Percentiles rank a stretch among this genome's conserved stretches.
phyloP scores from a whole-genome alignment of 92 coral and sea anemone genomes.

The Epizoanthus rinbou region DNA sequence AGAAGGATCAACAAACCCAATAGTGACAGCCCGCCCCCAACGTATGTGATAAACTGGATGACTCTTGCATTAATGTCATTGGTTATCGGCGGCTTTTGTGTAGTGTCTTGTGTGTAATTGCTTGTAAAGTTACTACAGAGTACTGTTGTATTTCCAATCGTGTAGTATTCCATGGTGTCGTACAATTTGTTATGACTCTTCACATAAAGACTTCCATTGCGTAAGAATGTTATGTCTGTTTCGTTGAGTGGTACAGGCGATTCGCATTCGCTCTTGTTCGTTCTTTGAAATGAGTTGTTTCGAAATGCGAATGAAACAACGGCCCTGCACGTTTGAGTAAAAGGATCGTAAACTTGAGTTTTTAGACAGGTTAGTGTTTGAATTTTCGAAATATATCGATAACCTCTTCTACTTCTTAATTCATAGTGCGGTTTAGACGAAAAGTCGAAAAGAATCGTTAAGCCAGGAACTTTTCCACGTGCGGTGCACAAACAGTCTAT shows the following conservation, averaged over 20 bases:
- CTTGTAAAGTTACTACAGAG: not conserved
- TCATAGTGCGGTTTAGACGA: conserved; percentile 2
- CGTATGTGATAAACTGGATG: not conserved
- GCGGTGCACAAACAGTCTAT: not conserved
- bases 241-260: not conserved
- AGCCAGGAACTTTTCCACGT: not conserved
- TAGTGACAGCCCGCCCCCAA: conserved; percentile 15
- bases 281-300: not conserved
- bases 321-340: not conserved
- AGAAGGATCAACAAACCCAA: conserved; percentile 22
- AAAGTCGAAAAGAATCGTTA: conserved; percentile 22
- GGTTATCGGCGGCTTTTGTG: not conserved
- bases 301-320: not conserved
- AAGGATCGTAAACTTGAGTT: conserved; percentile 1
- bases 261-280: not conserved
- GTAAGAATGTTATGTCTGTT: not conserved
- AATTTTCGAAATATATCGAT: not conserved
- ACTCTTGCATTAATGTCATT: not conserved
- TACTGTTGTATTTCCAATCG: not conserved
- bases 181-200: not conserved
- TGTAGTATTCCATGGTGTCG: not conserved
- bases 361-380: not conserved
- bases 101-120: not conserved
- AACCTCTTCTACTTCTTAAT: not conserved
- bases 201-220: not conserved